These are phyloP conservation scores for Sebastes nivosus DNA, from an alignment of 2,797 vertebrate species.

Conservation along the genomic window DNA sequence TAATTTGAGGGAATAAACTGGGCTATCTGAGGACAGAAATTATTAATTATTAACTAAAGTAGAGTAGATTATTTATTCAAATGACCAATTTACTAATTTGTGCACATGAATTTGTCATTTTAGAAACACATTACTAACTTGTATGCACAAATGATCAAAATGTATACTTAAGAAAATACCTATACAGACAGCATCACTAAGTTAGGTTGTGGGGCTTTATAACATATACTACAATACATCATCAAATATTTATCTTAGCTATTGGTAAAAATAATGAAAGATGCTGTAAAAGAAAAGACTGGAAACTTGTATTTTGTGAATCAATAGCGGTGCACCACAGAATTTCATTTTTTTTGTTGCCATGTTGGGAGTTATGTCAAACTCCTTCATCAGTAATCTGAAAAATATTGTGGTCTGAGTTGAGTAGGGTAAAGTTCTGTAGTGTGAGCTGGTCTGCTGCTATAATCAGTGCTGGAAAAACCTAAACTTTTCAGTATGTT, in stretches of 20 bases:
- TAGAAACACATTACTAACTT: not conserved
- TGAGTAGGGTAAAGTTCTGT: not conserved
- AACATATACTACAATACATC: not conserved
- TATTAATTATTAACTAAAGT: conserved; percentile 10
- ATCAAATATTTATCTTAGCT: not conserved
- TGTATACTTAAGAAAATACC: not conserved
- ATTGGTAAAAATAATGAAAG: not conserved
- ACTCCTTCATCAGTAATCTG: conserved; percentile 21
- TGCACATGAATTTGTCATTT: not conserved
- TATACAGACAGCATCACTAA: not conserved
- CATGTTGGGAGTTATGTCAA: not conserved
- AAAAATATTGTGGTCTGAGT: conserved; percentile 2
- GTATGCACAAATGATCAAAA: not conserved
- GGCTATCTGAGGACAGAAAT: not conserved
- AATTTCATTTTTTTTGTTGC: not conserved
- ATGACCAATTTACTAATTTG: not conserved
- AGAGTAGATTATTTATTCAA: conserved; percentile 20
- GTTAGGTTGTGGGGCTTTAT: not conserved
- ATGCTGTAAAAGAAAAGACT: not conserved
- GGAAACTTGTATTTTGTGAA: not conserved
- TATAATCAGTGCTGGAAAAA: not conserved
- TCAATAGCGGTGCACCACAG: not conserved
- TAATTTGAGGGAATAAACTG: not conserved
- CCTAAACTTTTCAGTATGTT: not conserved
- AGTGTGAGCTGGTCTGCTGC: not conserved